phyloP scores from a whole-genome alignment of 2,113 vertebrate genomes.

The Meles meles region DNA sequence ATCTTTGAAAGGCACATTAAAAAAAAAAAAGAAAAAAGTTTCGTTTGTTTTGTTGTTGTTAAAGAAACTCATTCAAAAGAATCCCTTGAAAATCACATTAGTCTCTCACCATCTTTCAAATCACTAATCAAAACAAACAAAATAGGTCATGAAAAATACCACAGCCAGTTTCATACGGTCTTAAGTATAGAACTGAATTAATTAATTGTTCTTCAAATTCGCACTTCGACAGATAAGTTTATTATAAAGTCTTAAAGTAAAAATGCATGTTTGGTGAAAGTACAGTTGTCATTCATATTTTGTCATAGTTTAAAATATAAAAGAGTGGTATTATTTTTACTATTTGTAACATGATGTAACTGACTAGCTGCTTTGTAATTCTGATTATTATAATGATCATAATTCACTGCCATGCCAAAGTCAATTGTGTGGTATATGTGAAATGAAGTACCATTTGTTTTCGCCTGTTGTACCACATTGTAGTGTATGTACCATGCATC shows the following conservation, averaged over 20 bases:
- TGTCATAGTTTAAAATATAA: conserved; percentile 60
- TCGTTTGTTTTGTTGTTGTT: neutral
- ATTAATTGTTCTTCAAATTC: conserved; percentile 51
- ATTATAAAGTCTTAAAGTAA: conserved; percentile 70
- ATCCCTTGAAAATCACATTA: neutral
- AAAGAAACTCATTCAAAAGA: conserved; percentile 17
- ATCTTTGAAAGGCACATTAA: conserved; percentile 65
- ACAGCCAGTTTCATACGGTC: conserved; percentile 35
- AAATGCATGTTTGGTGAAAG: conserved; percentile 65
- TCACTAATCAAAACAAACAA: conserved; percentile 15
- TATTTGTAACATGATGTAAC: conserved; percentile 34
- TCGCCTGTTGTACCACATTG: neutral
- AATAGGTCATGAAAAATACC: conserved; percentile 35
- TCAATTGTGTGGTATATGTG: conserved; percentile 22
- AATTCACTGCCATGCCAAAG: conserved; percentile 43
- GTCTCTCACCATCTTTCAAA: conserved; percentile 22
- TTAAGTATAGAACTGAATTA: conserved; percentile 55
- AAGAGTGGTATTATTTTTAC: conserved; percentile 45
- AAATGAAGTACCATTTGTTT: conserved; percentile 1
- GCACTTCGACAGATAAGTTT: conserved; percentile 61
- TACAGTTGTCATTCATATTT: conserved; percentile 64
- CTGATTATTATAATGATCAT: neutral
- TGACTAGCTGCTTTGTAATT: conserved; percentile 28
- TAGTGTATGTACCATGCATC: conserved; percentile 3
- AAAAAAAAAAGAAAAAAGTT: neutral